Base-by-base conservation (phyloP, 2,113 vertebrate species). In the Saguinus imperator region DNA sequence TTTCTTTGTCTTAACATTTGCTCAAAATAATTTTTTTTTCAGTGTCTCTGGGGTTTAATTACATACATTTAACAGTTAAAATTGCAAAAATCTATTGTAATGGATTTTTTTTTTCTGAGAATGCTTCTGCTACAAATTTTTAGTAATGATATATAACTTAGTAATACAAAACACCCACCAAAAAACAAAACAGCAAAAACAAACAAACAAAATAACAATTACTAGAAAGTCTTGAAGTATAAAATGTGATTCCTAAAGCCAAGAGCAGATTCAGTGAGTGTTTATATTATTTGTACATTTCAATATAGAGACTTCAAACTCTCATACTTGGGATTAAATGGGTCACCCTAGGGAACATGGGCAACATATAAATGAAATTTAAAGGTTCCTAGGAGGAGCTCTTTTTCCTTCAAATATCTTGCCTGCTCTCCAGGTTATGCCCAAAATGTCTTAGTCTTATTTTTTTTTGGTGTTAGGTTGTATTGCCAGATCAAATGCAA, bases 1-100 rank as follows among this genome's bases (percentile, higher is more conserved):
- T 94, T 93, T 68, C 72, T 91, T 94, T 93, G 43, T 57, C 32
- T 81, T 96, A 87, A 32, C 85, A 72, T 86, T 85, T 94, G 4
- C 11, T 94, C 29, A 55, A 80, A 91, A 85, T 92, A 23, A 45
- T 45, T 21, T 29, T 23, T 32, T 89, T 95, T 87, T 14, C 50
- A 93, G 10, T 70, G 32, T 76, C 7, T 89, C n/a, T 79, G 50
- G 61, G 84, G 84, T 80, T 94, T 95, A 70, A 92, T 66, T 95
- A 73, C 37, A 1, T 94, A 94, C 82, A 16, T 87, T 84, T 87
- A 75, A 87, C 52, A 45, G 43, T 5, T 58, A 13, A 55, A 81
- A 92, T 83, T 94, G 9, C 25, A 25, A 25, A 58, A 25, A 25
- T 58, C 8, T 3, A 58, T 94, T 61, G 88, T 61, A 57, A 83